Base-by-base conservation (phyloP, 2,113 vertebrate genomes). In the Furnarius figulus region DNA sequence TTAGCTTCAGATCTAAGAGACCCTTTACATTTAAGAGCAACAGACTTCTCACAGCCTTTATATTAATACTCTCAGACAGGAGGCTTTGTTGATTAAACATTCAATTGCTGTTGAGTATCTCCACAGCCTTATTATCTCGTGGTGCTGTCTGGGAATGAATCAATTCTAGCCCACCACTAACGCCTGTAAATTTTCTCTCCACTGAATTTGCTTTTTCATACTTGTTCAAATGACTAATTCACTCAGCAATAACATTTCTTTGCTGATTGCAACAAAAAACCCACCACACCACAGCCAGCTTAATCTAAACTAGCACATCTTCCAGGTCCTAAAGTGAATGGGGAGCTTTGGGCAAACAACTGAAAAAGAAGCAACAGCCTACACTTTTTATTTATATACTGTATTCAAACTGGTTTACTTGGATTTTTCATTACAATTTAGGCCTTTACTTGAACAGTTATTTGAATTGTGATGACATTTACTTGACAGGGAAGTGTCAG, bases 31-130 rank as follows among this genome's bases (percentile, higher is more conserved):
- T 74, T 33, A 86, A 59, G 25, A 39, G 33, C 46, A 93, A n/a
- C 16, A 83, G n/a, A 72, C 37, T 65, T 58, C 31, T 65, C 40
- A 47, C 12, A 50, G 55, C 49, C 58, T 82, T 83, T 58, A 55
- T 40, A 67, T 35, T 70, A 82, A 84, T 89, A 28, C 42, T 25
- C 65, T 76, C 59, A 85, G 75, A 77, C 0, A 0, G 40, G 27
- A 85, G 85, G 52, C 63, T 70, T 63, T 68, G 77, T 82, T 89
- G 82, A 94, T 90, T 85, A 91, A 94, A 84, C 87, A 80, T 86
- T 92, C 84, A 85, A 10, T 61, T 87, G 39, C 76, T 68, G 33
- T 24, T 83, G 88, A 89, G 70, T 20, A 35, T 65, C 58, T 74
- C 35, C 61, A 33, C 83, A 88, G 75, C 47, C 53, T 93, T 79